Evolutionary conservation across 2,113 vertebrate species (phyloP).

Genomic region (Embiotoca jacksoni): DNA sequence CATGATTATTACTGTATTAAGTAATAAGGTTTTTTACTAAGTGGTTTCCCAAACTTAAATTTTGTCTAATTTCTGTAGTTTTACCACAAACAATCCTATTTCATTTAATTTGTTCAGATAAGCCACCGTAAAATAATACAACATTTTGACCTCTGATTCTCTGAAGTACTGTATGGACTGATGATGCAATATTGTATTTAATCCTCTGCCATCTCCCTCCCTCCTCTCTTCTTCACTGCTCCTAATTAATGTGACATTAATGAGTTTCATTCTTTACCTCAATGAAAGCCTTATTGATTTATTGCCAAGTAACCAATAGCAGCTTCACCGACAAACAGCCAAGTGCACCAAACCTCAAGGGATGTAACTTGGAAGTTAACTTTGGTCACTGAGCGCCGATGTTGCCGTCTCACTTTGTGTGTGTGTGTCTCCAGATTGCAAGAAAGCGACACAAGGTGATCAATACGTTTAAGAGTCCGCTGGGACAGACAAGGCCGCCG

Average conservation of each 20-base stretch:
- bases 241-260: conserved; percentile 71
- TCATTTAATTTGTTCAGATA: too few relatives aligned
- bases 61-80: too few relatives aligned
- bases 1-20: too few relatives aligned
- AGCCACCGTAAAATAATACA: conserved; percentile 10
- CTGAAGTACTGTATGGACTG: too few relatives aligned
- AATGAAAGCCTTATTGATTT: conserved; percentile 69
- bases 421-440: conserved; percentile 87
- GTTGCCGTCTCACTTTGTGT: conserved; percentile 13
- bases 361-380: conserved; percentile 8
- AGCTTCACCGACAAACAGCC: conserved; percentile 29
- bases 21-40: too few relatives aligned
- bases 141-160: neutral
- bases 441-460: conserved; percentile 97
- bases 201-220: conserved; percentile 14
- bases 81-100: too few relatives aligned
- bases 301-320: conserved; percentile 54
- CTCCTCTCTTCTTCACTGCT: conserved; percentile 2
- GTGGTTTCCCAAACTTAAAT: too few relatives aligned
- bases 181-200: conserved; percentile 35
- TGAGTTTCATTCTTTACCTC: conserved; percentile 71
- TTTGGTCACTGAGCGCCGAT: neutral
- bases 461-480: conserved; percentile 93
- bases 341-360: conserved; percentile 25
- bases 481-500: conserved; percentile 91